A percentile compares a stretch with the other conserved stretches of the same genome.
Evolutionary conservation across 2,113 vertebrate species (phyloP).

Genomic region (Condylura cristata): DNA sequence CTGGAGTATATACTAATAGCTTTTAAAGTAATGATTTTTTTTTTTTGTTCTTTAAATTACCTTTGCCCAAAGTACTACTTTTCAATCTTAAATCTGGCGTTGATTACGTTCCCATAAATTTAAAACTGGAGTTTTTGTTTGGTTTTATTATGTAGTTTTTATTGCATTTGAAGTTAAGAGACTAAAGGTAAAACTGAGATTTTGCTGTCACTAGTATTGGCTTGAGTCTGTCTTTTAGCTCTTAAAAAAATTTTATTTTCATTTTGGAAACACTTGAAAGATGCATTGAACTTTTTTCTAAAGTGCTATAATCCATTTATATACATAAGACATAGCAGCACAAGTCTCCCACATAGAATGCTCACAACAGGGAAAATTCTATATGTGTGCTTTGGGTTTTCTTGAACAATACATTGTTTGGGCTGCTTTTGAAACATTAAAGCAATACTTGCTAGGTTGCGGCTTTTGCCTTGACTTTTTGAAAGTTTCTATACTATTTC

Average conservation of each 20-base stretch:
- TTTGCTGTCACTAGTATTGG: slow-evolving; percentile 46
- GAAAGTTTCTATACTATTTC: slow-evolving; percentile 34
- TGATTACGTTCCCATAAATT: not conserved
- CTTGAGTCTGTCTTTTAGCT: slow-evolving; percentile 33
- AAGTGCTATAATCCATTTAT: slow-evolving; percentile 51
- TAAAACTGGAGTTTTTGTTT: not conserved
- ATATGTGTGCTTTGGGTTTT: slow-evolving; percentile 52
- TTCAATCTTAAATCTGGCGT: slow-evolving; percentile 34
- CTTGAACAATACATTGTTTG: slow-evolving; percentile 43
- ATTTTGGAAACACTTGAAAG: slow-evolving; percentile 67
- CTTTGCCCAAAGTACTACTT: not conserved
- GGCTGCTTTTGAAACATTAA: slow-evolving; percentile 58
- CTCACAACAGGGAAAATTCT: slow-evolving; percentile 59
- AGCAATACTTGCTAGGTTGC: slow-evolving; percentile 5
- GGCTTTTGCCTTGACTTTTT: slow-evolving; percentile 32
- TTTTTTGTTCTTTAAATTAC: slow-evolving; percentile 35
- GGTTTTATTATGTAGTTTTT: slow-evolving; percentile 42
- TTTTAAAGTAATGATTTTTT: not conserved
- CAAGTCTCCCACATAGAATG: slow-evolving; percentile 17
- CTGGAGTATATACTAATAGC: not conserved
- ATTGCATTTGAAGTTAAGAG: slow-evolving; percentile 26
- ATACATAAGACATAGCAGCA: slow-evolving; percentile 27
- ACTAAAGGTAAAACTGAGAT: slow-evolving; percentile 12
- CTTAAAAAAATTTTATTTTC: slow-evolving; percentile 52
- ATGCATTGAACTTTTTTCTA: slow-evolving; percentile 50